phyloP scores from a whole-genome alignment of 2,888 invertebrate genomes.

The Biston stratarius region DNA sequence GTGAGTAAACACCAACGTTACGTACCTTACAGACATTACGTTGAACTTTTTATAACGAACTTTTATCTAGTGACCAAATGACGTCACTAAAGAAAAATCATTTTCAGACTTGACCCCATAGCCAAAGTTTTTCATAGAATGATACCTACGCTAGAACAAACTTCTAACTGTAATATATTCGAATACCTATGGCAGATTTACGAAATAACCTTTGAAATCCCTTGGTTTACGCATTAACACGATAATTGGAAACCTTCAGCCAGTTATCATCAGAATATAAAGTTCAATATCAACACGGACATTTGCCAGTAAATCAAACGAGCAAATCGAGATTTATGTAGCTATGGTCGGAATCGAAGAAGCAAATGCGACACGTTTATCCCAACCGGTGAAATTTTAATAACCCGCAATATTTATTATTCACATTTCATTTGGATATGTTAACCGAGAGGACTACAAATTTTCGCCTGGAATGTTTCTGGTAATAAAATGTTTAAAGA shows the following conservation, averaged over 20 bases:
- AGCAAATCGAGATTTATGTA: conserved; percentile 21
- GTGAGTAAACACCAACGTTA: too few species aligned
- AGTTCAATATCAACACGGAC: conserved; percentile 1
- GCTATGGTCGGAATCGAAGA: conserved; percentile 19
- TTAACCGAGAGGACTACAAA: conserved; percentile 18
- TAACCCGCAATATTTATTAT: conserved; percentile 28
- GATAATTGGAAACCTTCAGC: background rate
- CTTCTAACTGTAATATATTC: too few species aligned
- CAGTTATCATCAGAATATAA: conserved; percentile 12
- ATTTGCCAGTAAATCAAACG: conserved; percentile 16
- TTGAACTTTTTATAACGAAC: too few species aligned
- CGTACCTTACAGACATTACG: too few species aligned
- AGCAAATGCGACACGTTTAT: conserved; percentile 26
- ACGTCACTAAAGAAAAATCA: too few species aligned
- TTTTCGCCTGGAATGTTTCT: conserved; percentile 12
- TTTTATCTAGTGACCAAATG: too few species aligned
- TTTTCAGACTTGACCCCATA: too few species aligned
- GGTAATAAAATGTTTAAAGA: conserved; percentile 30
- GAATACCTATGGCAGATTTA: too few species aligned
- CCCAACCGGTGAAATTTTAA: conserved; percentile 28
- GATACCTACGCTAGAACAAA: too few species aligned
- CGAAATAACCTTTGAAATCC: too few species aligned
- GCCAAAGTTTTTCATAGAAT: too few species aligned
- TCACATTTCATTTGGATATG: conserved; percentile 23
- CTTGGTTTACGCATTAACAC: background rate